Evolutionary conservation across 1,140 invertebrate genomes (phyloP).

Genomic region (Diabrotica undecimpunctata): DNA sequence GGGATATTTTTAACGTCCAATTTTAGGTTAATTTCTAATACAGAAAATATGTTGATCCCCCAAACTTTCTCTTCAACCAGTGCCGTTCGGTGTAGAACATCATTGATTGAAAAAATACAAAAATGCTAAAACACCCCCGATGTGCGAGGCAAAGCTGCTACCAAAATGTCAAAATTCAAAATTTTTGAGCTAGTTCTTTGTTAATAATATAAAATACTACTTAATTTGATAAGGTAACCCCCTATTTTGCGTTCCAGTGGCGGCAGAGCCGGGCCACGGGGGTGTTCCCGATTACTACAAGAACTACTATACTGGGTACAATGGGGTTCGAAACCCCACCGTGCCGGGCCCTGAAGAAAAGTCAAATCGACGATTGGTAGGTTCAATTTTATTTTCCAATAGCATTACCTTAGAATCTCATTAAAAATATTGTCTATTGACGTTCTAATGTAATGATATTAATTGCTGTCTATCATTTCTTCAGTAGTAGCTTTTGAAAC

Average conservation of each 20-base stretch:
- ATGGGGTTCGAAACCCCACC: constrained; percentile 50
- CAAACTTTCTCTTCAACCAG: no score
- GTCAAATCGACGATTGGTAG: constrained; percentile 63
- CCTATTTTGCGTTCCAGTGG: constrained; percentile 71
- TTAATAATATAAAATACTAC: constrained; percentile 36
- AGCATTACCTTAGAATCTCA: no score
- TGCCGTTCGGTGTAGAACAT: no score
- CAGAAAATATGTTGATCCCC: no score
- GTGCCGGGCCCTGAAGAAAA: constrained; percentile 60
- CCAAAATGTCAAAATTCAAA: constrained; percentile 16
- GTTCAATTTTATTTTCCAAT: constrained; percentile 40
- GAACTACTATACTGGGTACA: constrained; percentile 63
- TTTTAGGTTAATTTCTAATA: no score
- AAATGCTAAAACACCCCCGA: constrained; percentile 35
- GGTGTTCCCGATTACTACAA: constrained; percentile 79
- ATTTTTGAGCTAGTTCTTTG: constrained; percentile 24
- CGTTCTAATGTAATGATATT: no score
- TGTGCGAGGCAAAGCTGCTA: constrained; percentile 43
- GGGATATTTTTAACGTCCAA: no score
- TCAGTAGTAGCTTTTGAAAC: no score
- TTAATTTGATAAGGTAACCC: constrained; percentile 45
- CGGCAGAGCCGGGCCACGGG: constrained; percentile 63
- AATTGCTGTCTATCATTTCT: no score
- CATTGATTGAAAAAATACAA: constrained; percentile 6
- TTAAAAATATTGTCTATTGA: no score